These are phyloP conservation scores for Poecilia latipinna DNA, from an alignment of 2,113 vertebrate species.

Conservation along the genomic window DNA sequence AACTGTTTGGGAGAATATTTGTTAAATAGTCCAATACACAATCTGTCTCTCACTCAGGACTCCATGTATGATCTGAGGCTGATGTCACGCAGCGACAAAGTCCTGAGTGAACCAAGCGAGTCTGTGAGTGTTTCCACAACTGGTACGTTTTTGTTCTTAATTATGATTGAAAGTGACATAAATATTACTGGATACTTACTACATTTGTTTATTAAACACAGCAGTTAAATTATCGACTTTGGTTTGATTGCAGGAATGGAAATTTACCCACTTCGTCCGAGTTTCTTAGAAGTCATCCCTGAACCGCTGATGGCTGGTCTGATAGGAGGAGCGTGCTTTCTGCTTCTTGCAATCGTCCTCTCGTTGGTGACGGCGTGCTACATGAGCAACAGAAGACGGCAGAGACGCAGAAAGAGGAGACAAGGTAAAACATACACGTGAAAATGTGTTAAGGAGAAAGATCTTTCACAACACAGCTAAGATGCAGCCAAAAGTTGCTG, in stretches of 20 bases:
- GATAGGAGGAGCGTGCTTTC: slow-evolving; percentile 91
- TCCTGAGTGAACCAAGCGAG: slow-evolving; percentile 91
- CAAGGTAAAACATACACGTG: slow-evolving; percentile 60
- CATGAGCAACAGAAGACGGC: slow-evolving; percentile 85
- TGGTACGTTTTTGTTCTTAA: slow-evolving; percentile 77
- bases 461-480: too few species aligned
- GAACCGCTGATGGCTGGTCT: slow-evolving; percentile 90
- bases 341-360: slow-evolving; percentile 88
- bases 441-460: too few species aligned
- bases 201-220: not conserved
- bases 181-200: not conserved
- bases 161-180: not conserved
- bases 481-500: too few species aligned
- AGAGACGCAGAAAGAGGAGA: slow-evolving; percentile 69
- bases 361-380: slow-evolving; percentile 87
- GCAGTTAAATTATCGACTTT: not conserved
- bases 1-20: not conserved
- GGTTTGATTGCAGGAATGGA: slow-evolving; percentile 85
- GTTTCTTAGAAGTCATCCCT: slow-evolving; percentile 85
- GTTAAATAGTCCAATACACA: not conserved
- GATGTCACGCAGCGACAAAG: slow-evolving; percentile 85
- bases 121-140: slow-evolving; percentile 87
- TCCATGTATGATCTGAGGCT: slow-evolving; percentile 90
- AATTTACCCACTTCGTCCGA: slow-evolving; percentile 86
- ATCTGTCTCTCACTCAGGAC: slow-evolving; percentile 77